These are phyloP conservation scores for Gavialis gangeticus DNA, from an alignment of 2,113 vertebrate genomes.

Conservation along the genomic window DNA sequence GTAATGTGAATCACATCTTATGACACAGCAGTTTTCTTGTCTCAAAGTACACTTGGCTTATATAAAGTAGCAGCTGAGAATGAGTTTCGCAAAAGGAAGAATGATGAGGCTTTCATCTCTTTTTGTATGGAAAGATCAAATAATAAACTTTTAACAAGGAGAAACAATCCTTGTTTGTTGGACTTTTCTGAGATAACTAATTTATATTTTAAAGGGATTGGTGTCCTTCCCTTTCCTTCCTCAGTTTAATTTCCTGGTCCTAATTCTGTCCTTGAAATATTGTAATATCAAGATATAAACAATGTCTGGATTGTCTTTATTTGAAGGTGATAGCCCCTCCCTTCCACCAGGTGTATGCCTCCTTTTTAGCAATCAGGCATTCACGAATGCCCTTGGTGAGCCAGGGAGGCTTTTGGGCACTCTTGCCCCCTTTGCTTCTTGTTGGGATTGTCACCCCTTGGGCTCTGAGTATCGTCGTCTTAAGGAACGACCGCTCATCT, in stretches of 20 bases:
- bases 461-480: too few relatives aligned
- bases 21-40: not conserved
- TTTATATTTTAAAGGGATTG: not conserved
- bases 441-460: too few relatives aligned
- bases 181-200: not conserved
- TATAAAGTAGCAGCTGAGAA: not conserved
- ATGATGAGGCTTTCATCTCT: not conserved
- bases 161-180: not conserved
- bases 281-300: slow-evolving; percentile 24
- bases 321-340: slow-evolving; percentile 28
- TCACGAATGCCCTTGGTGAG: too few relatives aligned
- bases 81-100: not conserved
- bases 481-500: too few relatives aligned
- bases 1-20: not conserved
- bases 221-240: not conserved
- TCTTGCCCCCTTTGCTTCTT: too few relatives aligned
- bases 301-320: slow-evolving; percentile 15
- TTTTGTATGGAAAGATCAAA: not conserved
- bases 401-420: too few relatives aligned
- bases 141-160: not conserved
- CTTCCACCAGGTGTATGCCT: too few relatives aligned
- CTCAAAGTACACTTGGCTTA: not conserved
- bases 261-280: slow-evolving; percentile 51
- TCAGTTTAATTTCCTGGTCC: not conserved
- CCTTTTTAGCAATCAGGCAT: too few relatives aligned